phyloP scores from a whole-genome alignment of 2,113 vertebrate genomes.

The Litocranius walleri region DNA sequence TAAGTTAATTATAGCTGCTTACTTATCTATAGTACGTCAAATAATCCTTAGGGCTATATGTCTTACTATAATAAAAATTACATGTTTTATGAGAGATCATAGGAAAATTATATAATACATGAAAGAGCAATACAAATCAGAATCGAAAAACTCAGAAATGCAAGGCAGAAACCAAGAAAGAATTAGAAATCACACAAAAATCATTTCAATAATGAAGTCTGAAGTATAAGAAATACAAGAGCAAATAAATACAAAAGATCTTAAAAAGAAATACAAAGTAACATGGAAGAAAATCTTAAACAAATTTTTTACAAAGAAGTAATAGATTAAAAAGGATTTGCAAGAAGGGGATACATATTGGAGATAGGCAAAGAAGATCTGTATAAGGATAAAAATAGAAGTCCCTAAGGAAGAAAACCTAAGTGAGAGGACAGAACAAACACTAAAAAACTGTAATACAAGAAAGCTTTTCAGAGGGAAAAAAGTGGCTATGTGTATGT shows the following conservation, averaged over 20 bases:
- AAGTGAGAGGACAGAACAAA: constrained; percentile 7
- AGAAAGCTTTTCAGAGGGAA: not conserved
- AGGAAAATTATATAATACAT: not conserved
- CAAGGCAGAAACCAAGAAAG: not conserved
- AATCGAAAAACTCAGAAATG: constrained; percentile 28
- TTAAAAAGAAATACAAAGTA: not conserved
- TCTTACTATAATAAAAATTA: constrained; percentile 33
- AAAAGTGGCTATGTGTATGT: not conserved
- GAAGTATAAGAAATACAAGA: not conserved
- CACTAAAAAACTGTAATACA: not conserved
- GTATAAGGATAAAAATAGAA: not conserved
- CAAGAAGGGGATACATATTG: not conserved
- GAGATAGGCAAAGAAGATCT: not conserved
- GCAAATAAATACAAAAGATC: not conserved
- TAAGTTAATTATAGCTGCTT: constrained; percentile 24
- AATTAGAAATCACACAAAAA: not conserved
- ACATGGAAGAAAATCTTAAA: not conserved
- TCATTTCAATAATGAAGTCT: not conserved
- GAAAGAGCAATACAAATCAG: constrained; percentile 6
- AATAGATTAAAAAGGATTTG: not conserved
- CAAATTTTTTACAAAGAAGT: not conserved
- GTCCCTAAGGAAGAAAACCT: not conserved
- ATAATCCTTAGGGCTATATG: not conserved
- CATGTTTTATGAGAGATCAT: not conserved
- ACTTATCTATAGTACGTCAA: not conserved